Evolutionary conservation across 1,140 invertebrate genomes (phyloP).

Genomic region (Procambarus virginalis): DNA sequence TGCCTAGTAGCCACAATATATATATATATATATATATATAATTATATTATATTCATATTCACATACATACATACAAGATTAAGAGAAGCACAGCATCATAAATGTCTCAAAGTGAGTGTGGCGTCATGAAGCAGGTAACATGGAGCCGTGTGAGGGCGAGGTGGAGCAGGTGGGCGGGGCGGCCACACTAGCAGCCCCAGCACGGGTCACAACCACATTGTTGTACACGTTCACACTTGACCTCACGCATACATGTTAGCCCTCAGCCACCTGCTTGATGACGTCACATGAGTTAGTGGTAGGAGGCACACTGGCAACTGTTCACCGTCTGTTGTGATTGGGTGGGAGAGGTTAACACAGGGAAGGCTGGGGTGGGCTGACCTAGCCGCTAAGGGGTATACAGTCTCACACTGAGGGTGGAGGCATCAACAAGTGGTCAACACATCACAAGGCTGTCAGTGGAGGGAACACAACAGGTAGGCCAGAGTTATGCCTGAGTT

Average conservation of each 20-base stretch:
- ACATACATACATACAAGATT: slow-evolving; percentile 7
- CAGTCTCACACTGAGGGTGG: slow-evolving; percentile 1
- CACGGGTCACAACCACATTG: too few relatives aligned
- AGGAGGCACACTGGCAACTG: slow-evolving; percentile 46
- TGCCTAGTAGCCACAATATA: too few relatives aligned
- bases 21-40: too few relatives aligned
- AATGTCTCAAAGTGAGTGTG: slow-evolving; percentile 21
- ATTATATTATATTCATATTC: neutral
- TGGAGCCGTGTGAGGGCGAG: neutral
- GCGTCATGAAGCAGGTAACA: slow-evolving; percentile 12
- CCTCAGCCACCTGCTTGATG: slow-evolving; percentile 3
- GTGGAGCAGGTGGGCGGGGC: neutral
- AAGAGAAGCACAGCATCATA: neutral
- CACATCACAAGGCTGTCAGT: neutral
- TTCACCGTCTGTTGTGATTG: slow-evolving; percentile 48
- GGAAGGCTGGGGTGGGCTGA: slow-evolving; percentile 25
- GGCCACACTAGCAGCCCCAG: neutral
- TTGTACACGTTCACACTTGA: neutral
- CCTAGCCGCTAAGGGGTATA: slow-evolving; percentile 29
- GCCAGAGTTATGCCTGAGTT: slow-evolving; percentile 30
- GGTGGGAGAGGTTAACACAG: slow-evolving; percentile 20
- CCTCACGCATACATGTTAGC: neutral
- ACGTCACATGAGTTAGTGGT: slow-evolving; percentile 45
- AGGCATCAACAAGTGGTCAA: neutral
- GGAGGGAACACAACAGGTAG: slow-evolving; percentile 23